These are phyloP conservation scores for Sapajus apella DNA, from an alignment of 2,113 vertebrate species.

Conservation along the genomic window DNA sequence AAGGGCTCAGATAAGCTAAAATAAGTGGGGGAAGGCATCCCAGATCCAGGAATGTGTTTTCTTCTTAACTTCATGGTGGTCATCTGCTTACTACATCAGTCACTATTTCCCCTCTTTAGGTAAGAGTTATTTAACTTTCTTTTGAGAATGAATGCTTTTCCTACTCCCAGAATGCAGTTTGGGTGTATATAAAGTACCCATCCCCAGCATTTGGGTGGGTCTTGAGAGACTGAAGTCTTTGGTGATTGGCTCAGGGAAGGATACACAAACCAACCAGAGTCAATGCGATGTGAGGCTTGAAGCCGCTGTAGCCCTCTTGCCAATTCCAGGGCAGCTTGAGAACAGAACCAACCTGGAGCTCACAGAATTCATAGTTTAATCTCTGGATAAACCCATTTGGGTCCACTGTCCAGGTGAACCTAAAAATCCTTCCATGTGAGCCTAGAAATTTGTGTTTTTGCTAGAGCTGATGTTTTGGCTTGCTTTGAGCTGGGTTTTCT, in stretches of 20 bases:
- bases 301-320: background rate
- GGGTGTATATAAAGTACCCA: background rate
- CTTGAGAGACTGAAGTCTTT: background rate
- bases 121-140: background rate
- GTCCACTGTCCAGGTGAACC: background rate
- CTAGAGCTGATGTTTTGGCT: background rate
- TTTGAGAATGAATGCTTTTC: background rate
- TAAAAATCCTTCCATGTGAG: background rate
- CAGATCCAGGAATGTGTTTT: background rate
- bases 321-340: background rate
- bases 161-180: background rate
- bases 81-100: background rate
- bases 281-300: background rate
- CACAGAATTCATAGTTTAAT: background rate
- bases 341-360: background rate
- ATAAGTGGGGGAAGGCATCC: rapidly evolving
- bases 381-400: background rate
- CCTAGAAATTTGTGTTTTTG: background rate
- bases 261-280: background rate
- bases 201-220: background rate
- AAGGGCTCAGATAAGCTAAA: background rate
- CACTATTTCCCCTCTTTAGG: background rate
- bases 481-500: background rate
- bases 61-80: background rate
- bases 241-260: background rate